These are phyloP conservation scores for Netelia melanura DNA, from an alignment of 2,888 invertebrate species.

Conservation along the genomic window DNA sequence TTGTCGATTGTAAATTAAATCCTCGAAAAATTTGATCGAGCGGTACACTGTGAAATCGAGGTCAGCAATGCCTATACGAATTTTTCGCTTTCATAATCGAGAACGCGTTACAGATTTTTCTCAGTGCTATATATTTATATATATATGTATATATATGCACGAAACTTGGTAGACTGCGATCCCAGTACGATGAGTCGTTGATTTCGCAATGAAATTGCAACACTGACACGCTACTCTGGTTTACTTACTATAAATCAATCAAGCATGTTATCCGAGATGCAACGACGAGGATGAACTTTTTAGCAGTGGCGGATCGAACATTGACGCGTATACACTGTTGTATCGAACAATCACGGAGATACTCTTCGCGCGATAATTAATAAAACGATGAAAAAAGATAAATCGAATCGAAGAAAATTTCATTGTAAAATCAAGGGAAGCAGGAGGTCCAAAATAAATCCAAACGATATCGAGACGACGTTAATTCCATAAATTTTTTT, in stretches of 20 bases:
- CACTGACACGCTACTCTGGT: slow-evolving; percentile 82
- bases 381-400: neutral
- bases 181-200: neutral
- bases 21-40: neutral
- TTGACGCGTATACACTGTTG: slow-evolving; percentile 38
- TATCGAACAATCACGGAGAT: slow-evolving; percentile 5
- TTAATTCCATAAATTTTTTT: slow-evolving; percentile 22
- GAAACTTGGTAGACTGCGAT: neutral
- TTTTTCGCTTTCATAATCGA: slow-evolving; percentile 33
- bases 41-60: neutral
- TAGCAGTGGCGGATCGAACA: slow-evolving; percentile 43
- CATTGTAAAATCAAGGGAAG: neutral
- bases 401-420: neutral
- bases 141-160: neutral
- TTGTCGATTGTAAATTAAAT: neutral
- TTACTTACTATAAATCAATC: slow-evolving; percentile 82
- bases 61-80: neutral
- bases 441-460: neutral
- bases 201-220: slow-evolving; percentile 75
- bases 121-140: neutral
- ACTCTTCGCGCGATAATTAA: neutral
- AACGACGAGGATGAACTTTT: slow-evolving; percentile 37
- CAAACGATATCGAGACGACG: neutral
- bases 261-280: slow-evolving; percentile 55
- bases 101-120: slow-evolving; percentile 20